Conservation (phyloP, 2,797 vertebrate species). For the Mycteria americana region DNA sequence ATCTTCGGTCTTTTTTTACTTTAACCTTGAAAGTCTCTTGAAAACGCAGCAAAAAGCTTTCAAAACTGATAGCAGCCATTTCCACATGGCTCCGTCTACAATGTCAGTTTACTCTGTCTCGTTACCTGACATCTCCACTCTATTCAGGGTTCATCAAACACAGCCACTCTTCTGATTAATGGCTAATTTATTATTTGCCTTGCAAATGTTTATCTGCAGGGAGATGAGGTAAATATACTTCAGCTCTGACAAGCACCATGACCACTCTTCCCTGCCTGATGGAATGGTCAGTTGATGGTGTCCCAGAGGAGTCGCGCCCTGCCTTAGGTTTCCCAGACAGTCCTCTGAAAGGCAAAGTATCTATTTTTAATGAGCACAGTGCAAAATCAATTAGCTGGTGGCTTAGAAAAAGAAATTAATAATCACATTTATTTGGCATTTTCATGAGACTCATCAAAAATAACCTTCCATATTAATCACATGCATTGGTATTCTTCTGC, state of each 20-base stretch:
- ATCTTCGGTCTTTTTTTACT: neutral
- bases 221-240: slow-evolving; percentile 71
- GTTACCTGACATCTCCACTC: slow-evolving; percentile 69
- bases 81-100: slow-evolving; percentile 20
- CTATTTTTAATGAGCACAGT: slow-evolving; percentile 80
- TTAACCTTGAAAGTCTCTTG: slow-evolving; percentile 33
- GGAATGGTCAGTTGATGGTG: slow-evolving; percentile 73
- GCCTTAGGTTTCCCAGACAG: slow-evolving; percentile 72
- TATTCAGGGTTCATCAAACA: slow-evolving; percentile 74
- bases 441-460: slow-evolving; percentile 54
- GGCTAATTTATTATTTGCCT: slow-evolving; percentile 81
- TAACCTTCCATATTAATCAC: slow-evolving; percentile 9
- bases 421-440: slow-evolving; percentile 60
- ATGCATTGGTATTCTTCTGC: neutral
- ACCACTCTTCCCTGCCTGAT: slow-evolving; percentile 56
- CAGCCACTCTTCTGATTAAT: slow-evolving; percentile 74
- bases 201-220: slow-evolving; percentile 79
- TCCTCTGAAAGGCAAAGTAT: slow-evolving; percentile 70
- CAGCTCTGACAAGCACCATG: slow-evolving; percentile 72
- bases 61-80: neutral
- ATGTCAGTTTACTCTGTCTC: slow-evolving; percentile 64
- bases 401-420: slow-evolving; percentile 72
- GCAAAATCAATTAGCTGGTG: slow-evolving; percentile 75
- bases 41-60: neutral
- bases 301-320: slow-evolving; percentile 67